Base-by-base conservation (phyloP, 2,113 vertebrate species). In the Vulpes vulpes region DNA sequence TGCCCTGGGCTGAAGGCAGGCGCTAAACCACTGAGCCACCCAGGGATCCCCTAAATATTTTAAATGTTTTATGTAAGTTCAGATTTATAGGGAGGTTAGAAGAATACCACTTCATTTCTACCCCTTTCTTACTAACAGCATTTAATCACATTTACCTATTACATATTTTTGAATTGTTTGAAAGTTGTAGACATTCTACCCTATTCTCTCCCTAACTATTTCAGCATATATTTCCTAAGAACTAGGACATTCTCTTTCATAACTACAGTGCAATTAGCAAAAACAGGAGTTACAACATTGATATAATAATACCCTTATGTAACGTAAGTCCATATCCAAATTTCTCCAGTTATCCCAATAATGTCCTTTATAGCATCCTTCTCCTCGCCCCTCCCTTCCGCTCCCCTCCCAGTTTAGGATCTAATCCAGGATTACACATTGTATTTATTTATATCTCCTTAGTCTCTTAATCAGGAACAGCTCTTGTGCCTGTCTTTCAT, bases 171-270 rank as follows among this genome's bases (percentile, higher is more conserved):
- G 16, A 91, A 12, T 49, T 19, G 17, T 67, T 82, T 91, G 73
- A 91, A 91, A 95, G n/a, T 62, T 83, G 59, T 30, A 65, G 14
- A 3, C 78, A 53, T 86, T 43, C 27, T 62, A 74, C 27, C 20
- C 53, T 25, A 12, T 49, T 59, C 15, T 12, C 67, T 43, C 19
- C 35, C 6, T 35, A 35, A 35, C 35, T 78, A 83, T 90, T 96
- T 84, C 59, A 86, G 43, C 12, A 19, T 86, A 8, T 81, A 8
- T 88, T 94, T 94, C 38, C 23, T 94, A 73, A 74, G 89, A 96
- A 69, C 62, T 57, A 35, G 30, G 80, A 30, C 30, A 64, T 65
- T 76, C 3, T 95, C n/a, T 60, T 90, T 78, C 59, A 60, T 67
- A 91, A 94, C 27, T 35, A 55, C 19, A 81, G 53, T 71, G 35